Percentiles rank a stretch among this genome's conserved stretches.
Evolutionary conservation across 2,113 vertebrate genomes (phyloP).

Genomic region (Menidia beryllina): DNA sequence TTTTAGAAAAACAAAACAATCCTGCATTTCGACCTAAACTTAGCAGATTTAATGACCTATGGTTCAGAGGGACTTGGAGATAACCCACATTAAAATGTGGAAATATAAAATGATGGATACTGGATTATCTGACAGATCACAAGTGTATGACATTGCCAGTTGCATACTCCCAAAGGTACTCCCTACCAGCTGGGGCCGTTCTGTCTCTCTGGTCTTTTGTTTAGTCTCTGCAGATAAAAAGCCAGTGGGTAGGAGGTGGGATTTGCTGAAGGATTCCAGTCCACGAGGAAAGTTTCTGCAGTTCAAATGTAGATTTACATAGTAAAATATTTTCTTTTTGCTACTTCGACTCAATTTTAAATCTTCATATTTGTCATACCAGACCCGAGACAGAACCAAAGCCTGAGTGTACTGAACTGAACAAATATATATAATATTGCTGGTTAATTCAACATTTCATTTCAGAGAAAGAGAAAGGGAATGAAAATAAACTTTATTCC

Average conservation of each 20-base stretch:
- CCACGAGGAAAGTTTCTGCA: background rate
- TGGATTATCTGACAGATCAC: background rate
- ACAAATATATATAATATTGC: background rate
- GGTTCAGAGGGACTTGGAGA: too few relatives aligned
- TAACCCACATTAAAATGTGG: too few relatives aligned
- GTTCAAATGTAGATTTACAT: background rate
- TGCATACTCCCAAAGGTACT: background rate
- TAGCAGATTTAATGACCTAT: too few relatives aligned
- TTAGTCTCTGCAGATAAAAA: background rate
- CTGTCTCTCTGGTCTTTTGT: background rate
- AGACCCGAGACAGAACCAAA: background rate
- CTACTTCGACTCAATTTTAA: background rate
- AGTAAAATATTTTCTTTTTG: background rate
- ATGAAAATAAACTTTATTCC: background rate
- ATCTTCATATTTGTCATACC: background rate
- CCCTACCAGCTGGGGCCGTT: background rate
- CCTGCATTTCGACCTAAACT: too few relatives aligned
- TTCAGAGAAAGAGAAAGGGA: background rate
- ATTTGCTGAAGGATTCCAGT: background rate
- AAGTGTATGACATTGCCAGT: background rate
- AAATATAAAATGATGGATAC: too few relatives aligned
- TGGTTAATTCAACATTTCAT: background rate
- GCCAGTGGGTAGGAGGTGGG: background rate
- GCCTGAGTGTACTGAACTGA: background rate
- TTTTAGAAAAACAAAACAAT: too few relatives aligned